Evolutionary conservation across 2,888 invertebrate genomes (phyloP), one percentile per base, ranked within the genome.

Genomic region (Eugnorisma glareosa): DNA sequence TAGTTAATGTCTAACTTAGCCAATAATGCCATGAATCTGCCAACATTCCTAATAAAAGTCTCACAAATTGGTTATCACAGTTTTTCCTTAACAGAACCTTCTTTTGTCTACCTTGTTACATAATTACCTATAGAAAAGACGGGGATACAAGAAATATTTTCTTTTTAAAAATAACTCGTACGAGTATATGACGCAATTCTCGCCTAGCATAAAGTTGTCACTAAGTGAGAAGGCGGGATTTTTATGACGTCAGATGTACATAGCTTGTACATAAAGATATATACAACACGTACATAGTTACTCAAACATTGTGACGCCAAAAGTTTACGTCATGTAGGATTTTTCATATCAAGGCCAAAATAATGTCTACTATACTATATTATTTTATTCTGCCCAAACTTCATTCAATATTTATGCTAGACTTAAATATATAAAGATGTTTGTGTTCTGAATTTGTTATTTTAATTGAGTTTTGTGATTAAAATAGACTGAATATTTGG

Each of bases 171-270:
- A 28, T 63, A 54, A 75, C 28, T n/a, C 13, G n/a, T n/a, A n/a
- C n/a, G n/a, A n/a, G 10, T 6, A 35, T 37, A 37, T 51, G 80
- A 74, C 69, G 67, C 21, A 45, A n/a, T 61, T 59, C 51, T 35
- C 37, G 45, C 51, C 51, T 18, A 45, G 13, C 57, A 77, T 63
- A 66, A 68, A 37, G 40, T 35, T 68, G 15, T 76, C 48, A 64
- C 78, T 40, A 67, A 18, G 63, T 74, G 64, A 31, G 43, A 64
- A 57, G 13, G 59, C 35, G 24, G 13, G 18, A 66, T n/a, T 57
- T 13, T 35, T 18, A 31, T 80, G 74, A 82, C 81, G 84, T 84
- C 80, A 84, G 70, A 59, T 67, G 13, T 31, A 77, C 10, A 61
- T 24, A 69, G 21, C 43, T 57, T 45, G 48, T 51, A 67, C 54